Percentiles rank a stretch among this genome's conserved stretches.
phyloP scores from a whole-genome alignment of 2,113 vertebrate genomes.

The Albula goreensis region DNA sequence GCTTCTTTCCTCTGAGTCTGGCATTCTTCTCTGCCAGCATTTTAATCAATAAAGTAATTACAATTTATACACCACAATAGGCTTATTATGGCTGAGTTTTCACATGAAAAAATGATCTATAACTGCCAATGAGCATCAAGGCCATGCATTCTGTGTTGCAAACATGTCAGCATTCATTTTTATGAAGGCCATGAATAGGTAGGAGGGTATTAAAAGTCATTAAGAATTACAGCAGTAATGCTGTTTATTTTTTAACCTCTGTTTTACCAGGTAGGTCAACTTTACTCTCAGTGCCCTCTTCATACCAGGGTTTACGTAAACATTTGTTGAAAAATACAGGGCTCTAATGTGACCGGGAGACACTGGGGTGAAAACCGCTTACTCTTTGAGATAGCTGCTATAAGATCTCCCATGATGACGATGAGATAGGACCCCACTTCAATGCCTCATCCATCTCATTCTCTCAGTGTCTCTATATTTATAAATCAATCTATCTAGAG shows the following conservation, averaged over 20 bases:
- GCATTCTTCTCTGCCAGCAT: neutral
- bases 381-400: neutral
- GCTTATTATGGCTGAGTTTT: neutral
- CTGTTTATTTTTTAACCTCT: neutral
- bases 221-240: neutral
- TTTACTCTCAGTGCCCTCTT: neutral
- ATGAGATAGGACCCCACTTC: too few relatives aligned
- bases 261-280: neutral
- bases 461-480: neutral
- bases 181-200: neutral
- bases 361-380: neutral
- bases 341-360: neutral
- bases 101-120: neutral
- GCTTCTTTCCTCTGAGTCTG: neutral
- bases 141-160: neutral
- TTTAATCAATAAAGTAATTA: conserved; percentile 9
- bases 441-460: conserved; percentile 6
- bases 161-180: neutral
- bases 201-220: neutral
- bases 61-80: neutral
- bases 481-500: neutral
- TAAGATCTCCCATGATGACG: neutral
- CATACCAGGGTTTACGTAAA: neutral
- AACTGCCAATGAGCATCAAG: neutral
- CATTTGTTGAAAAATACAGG: neutral